phyloP scores from a whole-genome alignment of 1,140 invertebrate species.

The Oreohelix idahoensis region DNA sequence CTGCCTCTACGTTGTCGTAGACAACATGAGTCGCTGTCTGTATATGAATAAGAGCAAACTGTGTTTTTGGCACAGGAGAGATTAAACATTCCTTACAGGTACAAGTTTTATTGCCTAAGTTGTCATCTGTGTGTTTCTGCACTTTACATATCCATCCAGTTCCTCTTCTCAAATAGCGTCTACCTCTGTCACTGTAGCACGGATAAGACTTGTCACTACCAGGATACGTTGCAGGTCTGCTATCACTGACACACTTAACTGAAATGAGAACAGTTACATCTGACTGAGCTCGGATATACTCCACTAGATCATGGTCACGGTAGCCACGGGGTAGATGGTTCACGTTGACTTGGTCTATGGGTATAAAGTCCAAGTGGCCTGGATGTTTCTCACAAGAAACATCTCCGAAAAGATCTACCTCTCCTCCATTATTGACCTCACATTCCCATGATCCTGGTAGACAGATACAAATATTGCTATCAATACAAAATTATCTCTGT shows the following conservation, averaged over 20 bases:
- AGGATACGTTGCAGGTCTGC: not conserved
- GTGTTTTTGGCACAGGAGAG: not conserved
- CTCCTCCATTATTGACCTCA: too few species aligned
- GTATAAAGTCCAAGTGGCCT: too few species aligned
- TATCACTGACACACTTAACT: not conserved
- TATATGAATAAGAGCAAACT: not conserved
- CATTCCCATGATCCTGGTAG: too few species aligned
- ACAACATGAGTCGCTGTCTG: not conserved
- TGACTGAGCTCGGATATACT: too few species aligned
- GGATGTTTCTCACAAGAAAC: too few species aligned
- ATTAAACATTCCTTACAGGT: not conserved
- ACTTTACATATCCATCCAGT: not conserved
- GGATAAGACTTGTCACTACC: not conserved
- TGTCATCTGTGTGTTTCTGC: not conserved
- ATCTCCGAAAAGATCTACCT: too few species aligned
- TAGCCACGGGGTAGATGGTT: too few species aligned
- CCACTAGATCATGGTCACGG: too few species aligned
- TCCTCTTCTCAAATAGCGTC: not conserved
- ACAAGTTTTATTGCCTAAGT: not conserved
- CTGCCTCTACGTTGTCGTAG: not conserved
- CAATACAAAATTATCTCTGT: too few species aligned
- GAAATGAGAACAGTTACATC: not conserved
- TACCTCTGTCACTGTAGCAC: not conserved
- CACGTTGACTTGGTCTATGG: too few species aligned
- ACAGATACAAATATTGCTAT: too few species aligned